phyloP scores from a whole-genome alignment of 1,140 invertebrate species.

The Heliconius congener region DNA sequence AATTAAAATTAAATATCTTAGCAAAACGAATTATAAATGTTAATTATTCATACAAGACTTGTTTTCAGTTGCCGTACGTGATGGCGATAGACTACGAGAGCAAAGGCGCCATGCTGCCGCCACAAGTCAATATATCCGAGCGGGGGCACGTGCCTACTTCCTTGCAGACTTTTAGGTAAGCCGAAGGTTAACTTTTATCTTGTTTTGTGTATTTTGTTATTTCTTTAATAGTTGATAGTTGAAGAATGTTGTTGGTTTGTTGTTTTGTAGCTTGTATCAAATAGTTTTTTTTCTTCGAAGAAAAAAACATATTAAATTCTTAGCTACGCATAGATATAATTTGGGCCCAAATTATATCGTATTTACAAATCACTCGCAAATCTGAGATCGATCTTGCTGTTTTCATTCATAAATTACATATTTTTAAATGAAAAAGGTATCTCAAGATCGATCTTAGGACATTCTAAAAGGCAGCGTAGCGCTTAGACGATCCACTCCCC shows the following conservation, averaged over 20 bases:
- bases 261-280: no score
- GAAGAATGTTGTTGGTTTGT: not conserved
- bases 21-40: not conserved
- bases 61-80: constrained; percentile 86
- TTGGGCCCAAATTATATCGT: no score
- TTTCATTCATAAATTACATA: no score
- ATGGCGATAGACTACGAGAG: constrained; percentile 90
- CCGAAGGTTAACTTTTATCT: constrained; percentile 15
- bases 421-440: no score
- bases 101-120: constrained; percentile 86
- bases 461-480: no score
- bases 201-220: not conserved
- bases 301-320: no score
- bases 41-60: constrained; percentile 37
- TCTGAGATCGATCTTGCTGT: no score
- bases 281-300: no score
- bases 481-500: no score
- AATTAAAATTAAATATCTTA: not conserved
- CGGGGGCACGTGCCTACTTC: constrained; percentile 88
- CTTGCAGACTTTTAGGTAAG: constrained; percentile 87
- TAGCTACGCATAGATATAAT: no score
- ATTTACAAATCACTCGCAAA: no score
- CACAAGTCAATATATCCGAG: constrained; percentile 90
- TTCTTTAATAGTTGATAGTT: not conserved
- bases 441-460: no score